These are phyloP conservation scores for Anas acuta DNA, from an alignment of 2,797 vertebrate genomes.

Conservation along the genomic window DNA sequence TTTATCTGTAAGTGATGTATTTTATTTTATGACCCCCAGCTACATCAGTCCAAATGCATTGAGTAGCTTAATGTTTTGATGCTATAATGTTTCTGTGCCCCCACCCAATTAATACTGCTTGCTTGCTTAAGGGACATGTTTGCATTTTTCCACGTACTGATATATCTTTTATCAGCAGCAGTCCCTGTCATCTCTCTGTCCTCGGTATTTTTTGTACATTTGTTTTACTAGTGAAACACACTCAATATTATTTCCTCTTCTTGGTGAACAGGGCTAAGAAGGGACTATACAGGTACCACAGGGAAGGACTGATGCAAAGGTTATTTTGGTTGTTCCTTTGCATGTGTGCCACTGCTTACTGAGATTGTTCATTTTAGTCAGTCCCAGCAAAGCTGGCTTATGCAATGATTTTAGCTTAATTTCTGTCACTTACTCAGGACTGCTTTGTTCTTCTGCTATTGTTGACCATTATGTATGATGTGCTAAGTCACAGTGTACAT, in stretches of 20 bases:
- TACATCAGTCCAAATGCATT: not conserved
- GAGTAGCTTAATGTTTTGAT: not conserved
- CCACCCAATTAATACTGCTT: not conserved
- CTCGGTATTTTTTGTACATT: not conserved
- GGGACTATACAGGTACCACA: rapidly evolving
- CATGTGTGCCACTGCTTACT: not conserved
- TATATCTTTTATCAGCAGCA: too few relatives aligned
- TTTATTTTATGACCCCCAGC: not conserved
- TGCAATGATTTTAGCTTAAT: not conserved
- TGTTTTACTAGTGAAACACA: not conserved
- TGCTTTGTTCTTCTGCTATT: not conserved
- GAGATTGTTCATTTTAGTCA: not conserved
- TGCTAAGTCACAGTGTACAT: not conserved
- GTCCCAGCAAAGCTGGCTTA: not conserved
- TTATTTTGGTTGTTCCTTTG: not conserved
- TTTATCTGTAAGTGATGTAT: not conserved
- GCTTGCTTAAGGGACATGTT: not conserved
- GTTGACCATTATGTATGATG: not conserved
- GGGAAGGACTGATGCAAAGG: not conserved
- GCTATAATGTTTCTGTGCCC: not conserved
- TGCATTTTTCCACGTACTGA: too few relatives aligned
- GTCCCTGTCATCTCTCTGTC: not conserved
- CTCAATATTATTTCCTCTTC: not conserved
- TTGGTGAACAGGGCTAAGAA: not conserved
- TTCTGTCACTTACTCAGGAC: not conserved